phyloP scores from a whole-genome alignment of 92 coral and sea anemone species.

The Parazoanthus swiftii region DNA sequence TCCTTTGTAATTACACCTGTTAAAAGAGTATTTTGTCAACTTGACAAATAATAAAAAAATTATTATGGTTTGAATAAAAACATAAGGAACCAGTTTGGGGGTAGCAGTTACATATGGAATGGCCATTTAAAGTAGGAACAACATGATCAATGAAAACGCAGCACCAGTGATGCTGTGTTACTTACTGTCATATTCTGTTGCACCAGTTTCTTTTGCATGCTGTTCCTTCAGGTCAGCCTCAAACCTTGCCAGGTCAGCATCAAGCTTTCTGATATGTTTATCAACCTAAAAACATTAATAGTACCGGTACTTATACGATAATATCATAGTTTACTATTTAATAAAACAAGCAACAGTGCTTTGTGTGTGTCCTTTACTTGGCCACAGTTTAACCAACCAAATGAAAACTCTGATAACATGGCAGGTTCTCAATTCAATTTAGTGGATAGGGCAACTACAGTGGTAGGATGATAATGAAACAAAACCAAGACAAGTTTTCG shows the following conservation, averaged over 20 bases:
- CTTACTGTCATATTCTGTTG: conserved; percentile 87
- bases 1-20: no score
- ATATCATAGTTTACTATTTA: not conserved
- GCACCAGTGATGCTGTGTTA: not conserved
- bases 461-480: no score
- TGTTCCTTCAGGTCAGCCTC: conserved; percentile 96
- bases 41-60: no score
- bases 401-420: no score
- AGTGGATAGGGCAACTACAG: no score
- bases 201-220: conserved; percentile 93
- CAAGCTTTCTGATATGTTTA: conserved; percentile 93
- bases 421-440: no score
- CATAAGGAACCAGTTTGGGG: no score
- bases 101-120: no score
- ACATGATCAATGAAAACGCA: not conserved
- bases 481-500: no score
- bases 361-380: no score
- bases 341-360: not conserved
- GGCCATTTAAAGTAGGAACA: not conserved
- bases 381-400: not conserved
- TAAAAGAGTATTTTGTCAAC: no score
- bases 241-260: conserved; percentile 97
- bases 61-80: no score
- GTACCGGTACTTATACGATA: not conserved
- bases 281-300: conserved; percentile 69